A percentile compares a stretch with the other conserved stretches of the same genome.
Conservation (phyloP, 2,888 invertebrate species). For the Cephus rjabovi region DNA sequence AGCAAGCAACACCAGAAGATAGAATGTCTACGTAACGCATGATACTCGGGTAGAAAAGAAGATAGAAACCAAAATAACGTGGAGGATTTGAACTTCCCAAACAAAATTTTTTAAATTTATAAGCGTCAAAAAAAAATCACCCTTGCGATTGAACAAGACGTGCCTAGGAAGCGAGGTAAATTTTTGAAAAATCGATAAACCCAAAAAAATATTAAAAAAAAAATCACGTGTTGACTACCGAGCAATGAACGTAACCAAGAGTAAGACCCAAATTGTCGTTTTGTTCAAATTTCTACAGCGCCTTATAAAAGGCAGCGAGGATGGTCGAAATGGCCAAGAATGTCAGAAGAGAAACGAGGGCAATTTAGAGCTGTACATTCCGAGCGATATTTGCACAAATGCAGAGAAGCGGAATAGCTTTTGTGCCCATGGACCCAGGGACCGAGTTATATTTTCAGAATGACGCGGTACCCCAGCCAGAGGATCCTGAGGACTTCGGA, state of each 20-base stretch:
- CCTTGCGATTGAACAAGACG: too few species aligned
- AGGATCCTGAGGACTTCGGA: constrained; percentile 33
- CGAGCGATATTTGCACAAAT: constrained; percentile 44
- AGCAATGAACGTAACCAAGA: too few species aligned
- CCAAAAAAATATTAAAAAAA: too few species aligned
- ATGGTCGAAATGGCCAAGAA: constrained; percentile 12
- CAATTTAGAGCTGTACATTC: constrained; percentile 34
- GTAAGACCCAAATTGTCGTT: too few species aligned
- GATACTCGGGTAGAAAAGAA: constrained; percentile 8
- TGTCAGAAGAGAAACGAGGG: constrained; percentile 49
- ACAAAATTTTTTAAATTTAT: background rate
- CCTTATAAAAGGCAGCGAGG: background rate
- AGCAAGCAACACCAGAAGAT: too few species aligned
- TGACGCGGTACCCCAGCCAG: constrained; percentile 4
- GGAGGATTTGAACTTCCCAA: constrained; percentile 10
- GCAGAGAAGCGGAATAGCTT: constrained; percentile 12
- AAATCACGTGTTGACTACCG: too few species aligned
- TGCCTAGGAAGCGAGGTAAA: too few species aligned
- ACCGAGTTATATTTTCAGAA: constrained; percentile 15
- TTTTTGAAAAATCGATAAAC: too few species aligned
- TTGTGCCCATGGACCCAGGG: constrained; percentile 12
- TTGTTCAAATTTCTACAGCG: too few species aligned
- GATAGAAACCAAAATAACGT: background rate
- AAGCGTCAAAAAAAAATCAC: too few species aligned
- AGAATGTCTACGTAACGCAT: too few species aligned